These are phyloP conservation scores for Ceyx margarethae DNA, from an alignment of 2,113 vertebrate species.

Conservation along the genomic window DNA sequence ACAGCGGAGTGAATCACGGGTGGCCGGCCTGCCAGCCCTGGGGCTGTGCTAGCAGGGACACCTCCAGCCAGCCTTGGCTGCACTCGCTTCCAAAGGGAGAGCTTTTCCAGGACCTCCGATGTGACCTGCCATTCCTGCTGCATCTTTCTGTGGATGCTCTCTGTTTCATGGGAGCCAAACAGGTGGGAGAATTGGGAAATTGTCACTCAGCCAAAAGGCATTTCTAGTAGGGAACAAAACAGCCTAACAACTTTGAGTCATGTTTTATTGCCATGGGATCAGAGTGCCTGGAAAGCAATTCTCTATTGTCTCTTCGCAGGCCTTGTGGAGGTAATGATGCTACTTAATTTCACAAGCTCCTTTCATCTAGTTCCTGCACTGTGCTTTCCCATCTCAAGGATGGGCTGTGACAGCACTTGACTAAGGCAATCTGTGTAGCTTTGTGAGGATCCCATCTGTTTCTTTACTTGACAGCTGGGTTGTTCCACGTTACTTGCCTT, in stretches of 20 bases:
- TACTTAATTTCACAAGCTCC: conserved; percentile 43
- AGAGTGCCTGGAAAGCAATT: conserved; percentile 50
- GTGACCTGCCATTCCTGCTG: neutral
- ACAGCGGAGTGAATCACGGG: neutral
- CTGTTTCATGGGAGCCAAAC: neutral
- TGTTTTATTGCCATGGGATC: conserved; percentile 40
- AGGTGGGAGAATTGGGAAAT: neutral
- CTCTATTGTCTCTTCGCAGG: conserved; percentile 24
- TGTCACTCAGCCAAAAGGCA: neutral
- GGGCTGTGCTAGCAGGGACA: neutral
- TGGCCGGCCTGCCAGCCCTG: neutral
- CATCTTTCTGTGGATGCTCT: neutral
- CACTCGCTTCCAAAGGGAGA: neutral
- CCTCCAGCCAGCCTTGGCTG: neutral
- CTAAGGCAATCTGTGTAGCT: conserved; percentile 48
- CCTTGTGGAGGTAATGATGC: conserved; percentile 27
- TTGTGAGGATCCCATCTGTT: conserved; percentile 61
- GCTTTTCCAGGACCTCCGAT: neutral
- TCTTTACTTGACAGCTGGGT: conserved; percentile 48
- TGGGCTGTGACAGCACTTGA: conserved; percentile 42
- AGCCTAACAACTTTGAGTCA: conserved; percentile 36
- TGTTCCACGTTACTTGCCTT: conserved; percentile 39
- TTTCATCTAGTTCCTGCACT: conserved; percentile 28
- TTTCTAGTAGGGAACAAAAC: neutral
- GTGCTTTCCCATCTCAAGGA: conserved; percentile 23